These are phyloP conservation scores for Valencia hispanica DNA, from an alignment of 2,797 vertebrate genomes.

Conservation along the genomic window DNA sequence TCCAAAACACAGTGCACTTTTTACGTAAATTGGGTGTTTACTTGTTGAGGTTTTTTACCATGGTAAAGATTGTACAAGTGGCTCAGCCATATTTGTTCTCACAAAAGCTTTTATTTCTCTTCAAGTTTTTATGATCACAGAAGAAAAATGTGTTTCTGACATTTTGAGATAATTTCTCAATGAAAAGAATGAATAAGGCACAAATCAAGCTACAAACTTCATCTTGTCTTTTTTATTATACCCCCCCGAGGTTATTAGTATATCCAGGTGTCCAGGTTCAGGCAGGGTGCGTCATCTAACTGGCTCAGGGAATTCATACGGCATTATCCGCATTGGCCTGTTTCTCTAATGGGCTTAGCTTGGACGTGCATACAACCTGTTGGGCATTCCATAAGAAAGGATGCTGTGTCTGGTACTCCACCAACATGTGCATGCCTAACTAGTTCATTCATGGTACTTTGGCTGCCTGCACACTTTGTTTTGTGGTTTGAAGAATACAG, in stretches of 20 bases:
- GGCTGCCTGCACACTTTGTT: conserved; percentile 9
- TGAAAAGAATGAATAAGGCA: not conserved
- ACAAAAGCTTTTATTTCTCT: not conserved
- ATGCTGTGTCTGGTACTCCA: conserved; percentile 21
- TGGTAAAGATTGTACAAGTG: not conserved
- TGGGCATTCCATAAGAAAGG: conserved; percentile 33
- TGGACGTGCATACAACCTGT: conserved; percentile 41
- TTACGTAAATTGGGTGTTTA: not conserved
- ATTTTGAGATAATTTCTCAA: not conserved
- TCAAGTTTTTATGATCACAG: not conserved
- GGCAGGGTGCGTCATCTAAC: conserved; percentile 55
- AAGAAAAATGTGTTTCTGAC: not conserved
- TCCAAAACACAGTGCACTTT: not conserved
- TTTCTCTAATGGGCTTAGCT: conserved; percentile 81
- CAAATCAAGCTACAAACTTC: not conserved
- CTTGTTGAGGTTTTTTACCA: not conserved
- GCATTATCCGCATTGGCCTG: conserved; percentile 77
- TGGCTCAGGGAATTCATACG: conserved; percentile 52
- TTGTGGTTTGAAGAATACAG: not conserved
- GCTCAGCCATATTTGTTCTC: not conserved
- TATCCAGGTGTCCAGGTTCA: conserved; percentile 32
- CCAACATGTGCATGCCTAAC: conserved; percentile 11
- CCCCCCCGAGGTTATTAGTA: conserved; percentile 10
- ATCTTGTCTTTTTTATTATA: not conserved
- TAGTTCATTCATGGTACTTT: conserved; percentile 2